phyloP scores from a whole-genome alignment of 2,113 vertebrate species.

The Pygoscelis antarcticus region DNA sequence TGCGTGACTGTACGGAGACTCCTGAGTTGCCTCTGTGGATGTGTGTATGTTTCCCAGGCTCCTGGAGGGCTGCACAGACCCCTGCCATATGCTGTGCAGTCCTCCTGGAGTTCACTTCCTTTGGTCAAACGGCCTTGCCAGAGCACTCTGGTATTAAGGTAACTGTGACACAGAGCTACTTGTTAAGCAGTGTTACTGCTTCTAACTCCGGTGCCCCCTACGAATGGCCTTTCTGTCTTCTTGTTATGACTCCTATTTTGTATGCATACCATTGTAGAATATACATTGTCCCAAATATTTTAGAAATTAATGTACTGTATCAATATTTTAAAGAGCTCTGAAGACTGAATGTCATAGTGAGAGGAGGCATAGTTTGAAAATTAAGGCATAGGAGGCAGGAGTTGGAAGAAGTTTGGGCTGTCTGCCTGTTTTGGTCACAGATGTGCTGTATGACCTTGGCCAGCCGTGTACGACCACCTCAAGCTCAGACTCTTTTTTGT shows the following conservation, averaged over 20 bases:
- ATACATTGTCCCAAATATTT: neutral
- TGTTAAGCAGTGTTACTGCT: neutral
- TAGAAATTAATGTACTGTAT: conserved; percentile 13
- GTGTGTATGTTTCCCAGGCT: neutral
- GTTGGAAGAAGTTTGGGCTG: neutral
- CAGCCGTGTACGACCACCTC: rapidly evolving
- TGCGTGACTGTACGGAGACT: neutral
- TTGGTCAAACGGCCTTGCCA: neutral
- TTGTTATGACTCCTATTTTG: neutral
- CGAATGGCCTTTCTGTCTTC: neutral
- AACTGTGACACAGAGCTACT: neutral
- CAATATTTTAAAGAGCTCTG: conserved; percentile 16
- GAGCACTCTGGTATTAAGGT: neutral
- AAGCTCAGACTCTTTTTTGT: neutral
- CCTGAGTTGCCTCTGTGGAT: neutral
- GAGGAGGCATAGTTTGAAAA: neutral
- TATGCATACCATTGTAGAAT: neutral
- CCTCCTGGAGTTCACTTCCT: neutral
- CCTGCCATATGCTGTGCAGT: rapidly evolving
- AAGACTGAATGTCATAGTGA: neutral
- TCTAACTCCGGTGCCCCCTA: neutral
- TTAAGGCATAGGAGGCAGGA: neutral
- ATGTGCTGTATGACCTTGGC: neutral
- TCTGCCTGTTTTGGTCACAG: neutral
- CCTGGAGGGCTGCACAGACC: neutral